Base-by-base conservation (phyloP, 2,113 vertebrate genomes). In the Tylochromis polylepis region DNA sequence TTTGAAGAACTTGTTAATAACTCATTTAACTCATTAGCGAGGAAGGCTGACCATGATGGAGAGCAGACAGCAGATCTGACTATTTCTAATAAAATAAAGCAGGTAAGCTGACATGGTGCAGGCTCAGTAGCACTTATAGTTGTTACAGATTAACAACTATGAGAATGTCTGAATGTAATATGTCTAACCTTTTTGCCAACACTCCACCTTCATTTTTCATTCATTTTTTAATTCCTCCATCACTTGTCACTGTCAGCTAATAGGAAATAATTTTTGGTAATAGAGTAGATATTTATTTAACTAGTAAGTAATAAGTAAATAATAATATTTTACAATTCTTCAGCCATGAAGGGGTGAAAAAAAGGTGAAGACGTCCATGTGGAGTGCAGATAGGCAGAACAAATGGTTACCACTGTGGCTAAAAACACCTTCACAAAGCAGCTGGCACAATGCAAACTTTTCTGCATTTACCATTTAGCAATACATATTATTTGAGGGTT, bases 321-420 rank as follows among this genome's bases (percentile, higher is more conserved):
- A 38, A 10, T 38, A 9, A 38, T 38, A 38, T 38, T 36, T 38
- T 38, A 38, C 36, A 38, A 38, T 38, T 9, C 36, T 38, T 38
- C 36, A 38, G 36, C 36, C 36, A 38, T 38, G 9, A 38, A 38
- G 36, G 36, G 9, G 3, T 36, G 9, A 38, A 38, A 38, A 38
- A 62, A 29, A 4, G 59, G 59, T 20, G 59, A 1, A 62, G 59
- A 62, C 4, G 59, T 36, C 31, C 31, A 62, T 36, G 31, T 36
- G n/a, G 10, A 36, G 31, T 8, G 5, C 59, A 62, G 18, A 1
- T 4, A 62, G 59, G 31, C 31, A 62, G 18, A 62, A n/a, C 1
- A 2, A 36, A 36, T 36, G 0, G 5, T 36, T 38, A 24, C n/a
- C 38, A 24, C 65, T 43, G 36, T 1, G 2, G 38, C n/a, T 43